phyloP scores from a whole-genome alignment of 2,797 vertebrate genomes.

The Sardinella longiceps region DNA sequence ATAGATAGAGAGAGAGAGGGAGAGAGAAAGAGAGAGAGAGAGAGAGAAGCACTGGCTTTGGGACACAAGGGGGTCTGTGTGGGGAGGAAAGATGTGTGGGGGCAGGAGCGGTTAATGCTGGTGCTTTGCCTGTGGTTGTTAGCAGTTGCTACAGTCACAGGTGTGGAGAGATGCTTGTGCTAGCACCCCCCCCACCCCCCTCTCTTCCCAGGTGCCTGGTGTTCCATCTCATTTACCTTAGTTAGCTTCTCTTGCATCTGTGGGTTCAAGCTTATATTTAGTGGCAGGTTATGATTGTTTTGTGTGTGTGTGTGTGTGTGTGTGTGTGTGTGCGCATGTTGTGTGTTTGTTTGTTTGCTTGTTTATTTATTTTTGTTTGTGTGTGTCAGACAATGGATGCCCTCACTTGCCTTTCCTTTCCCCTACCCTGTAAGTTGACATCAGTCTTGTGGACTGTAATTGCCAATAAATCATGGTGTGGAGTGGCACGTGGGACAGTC shows the following conservation, averaged over 20 bases:
- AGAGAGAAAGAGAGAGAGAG: no score
- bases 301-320: background rate
- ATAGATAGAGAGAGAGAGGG: no score
- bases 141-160: background rate
- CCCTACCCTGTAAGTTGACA: background rate
- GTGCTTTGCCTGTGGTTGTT: background rate
- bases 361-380: background rate
- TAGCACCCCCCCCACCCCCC: background rate
- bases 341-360: background rate
- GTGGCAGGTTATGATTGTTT: background rate
- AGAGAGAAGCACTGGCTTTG: no score
- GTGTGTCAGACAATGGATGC: background rate
- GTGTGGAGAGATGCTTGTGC: background rate
- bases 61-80: no score
- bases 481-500: slow-evolving; percentile 12
- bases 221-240: background rate
- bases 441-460: slow-evolving; percentile 44
- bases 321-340: background rate
- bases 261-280: background rate
- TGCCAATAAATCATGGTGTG: slow-evolving; percentile 34
- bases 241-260: background rate
- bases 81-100: background rate
- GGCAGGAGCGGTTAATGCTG: background rate
- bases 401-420: slow-evolving; percentile 10
- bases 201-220: background rate